Evolutionary conservation across 2,113 vertebrate species (phyloP).

Genomic region (Neotragus pygmaeus): DNA sequence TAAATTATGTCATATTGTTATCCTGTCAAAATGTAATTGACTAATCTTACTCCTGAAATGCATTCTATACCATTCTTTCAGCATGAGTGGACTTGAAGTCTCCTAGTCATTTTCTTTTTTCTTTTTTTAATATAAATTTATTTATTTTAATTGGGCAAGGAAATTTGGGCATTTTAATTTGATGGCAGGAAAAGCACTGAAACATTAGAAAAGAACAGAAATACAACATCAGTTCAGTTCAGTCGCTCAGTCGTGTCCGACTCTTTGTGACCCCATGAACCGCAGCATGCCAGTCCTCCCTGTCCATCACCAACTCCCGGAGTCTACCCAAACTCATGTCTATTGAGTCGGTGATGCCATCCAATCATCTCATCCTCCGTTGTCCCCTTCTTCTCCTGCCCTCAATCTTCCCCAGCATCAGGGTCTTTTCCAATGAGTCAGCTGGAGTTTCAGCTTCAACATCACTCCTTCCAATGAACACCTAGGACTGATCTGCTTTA

Average conservation of each 20-base stretch:
- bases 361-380: not conserved
- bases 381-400: fast-evolving
- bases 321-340: fast-evolving
- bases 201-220: not conserved
- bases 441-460: not conserved
- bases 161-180: too few relatives aligned
- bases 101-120: conserved; percentile 20
- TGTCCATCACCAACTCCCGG: not conserved
- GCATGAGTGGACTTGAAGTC: conserved; percentile 32
- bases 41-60: conserved; percentile 3
- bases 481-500: not conserved
- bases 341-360: not conserved
- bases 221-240: not conserved
- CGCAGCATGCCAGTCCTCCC: fast-evolving
- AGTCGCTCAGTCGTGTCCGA: fast-evolving
- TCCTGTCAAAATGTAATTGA: conserved; percentile 15
- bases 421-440: not conserved
- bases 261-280: not conserved
- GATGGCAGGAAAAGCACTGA: not conserved
- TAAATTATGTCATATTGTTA: conserved; percentile 6
- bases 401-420: not conserved
- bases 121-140: too few relatives aligned
- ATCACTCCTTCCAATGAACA: not conserved
- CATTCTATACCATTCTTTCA: not conserved
- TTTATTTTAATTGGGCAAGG: not conserved